A percentile compares a stretch with the other conserved stretches of the same genome.
These are phyloP conservation scores for Erythrocebus patas DNA, from an alignment of 2,113 vertebrate genomes.

Conservation along the genomic window DNA sequence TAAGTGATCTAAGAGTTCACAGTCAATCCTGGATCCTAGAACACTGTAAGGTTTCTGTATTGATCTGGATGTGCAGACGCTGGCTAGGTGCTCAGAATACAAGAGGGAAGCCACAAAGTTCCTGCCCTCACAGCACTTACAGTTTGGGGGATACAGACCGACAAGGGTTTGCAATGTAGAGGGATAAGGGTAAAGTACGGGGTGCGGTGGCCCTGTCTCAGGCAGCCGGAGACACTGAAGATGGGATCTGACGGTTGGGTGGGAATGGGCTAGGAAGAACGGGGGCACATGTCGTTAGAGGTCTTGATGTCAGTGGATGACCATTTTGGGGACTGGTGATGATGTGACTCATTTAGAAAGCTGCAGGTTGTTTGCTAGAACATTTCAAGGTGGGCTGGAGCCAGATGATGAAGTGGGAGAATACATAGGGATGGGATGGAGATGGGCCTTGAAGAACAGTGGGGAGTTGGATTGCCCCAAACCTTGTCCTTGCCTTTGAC, in stretches of 20 bases:
- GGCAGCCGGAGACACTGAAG: accelerated
- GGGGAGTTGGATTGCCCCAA: background rate
- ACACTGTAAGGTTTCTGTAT: background rate
- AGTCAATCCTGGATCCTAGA: background rate
- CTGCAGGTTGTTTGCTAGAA: background rate
- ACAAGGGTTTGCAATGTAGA: background rate
- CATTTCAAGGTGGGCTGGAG: background rate
- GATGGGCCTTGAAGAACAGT: background rate
- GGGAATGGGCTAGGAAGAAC: background rate
- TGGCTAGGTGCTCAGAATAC: background rate
- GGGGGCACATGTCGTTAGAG: background rate
- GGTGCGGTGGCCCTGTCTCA: background rate
- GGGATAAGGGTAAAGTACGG: background rate
- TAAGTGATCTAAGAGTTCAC: background rate
- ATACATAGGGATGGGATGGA: background rate
- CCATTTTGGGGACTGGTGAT: accelerated
- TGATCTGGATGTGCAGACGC: background rate
- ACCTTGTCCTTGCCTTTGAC: background rate
- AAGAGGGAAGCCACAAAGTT: background rate
- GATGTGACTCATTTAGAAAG: background rate
- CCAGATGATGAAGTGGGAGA: background rate
- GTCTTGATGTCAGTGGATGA: background rate
- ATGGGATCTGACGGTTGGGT: background rate
- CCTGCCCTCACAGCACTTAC: background rate
- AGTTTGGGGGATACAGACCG: background rate